Evolutionary conservation across 1,140 invertebrate species (phyloP), one percentile per base, ranked within the genome.

Genomic region (Drosophila aff.): DNA sequence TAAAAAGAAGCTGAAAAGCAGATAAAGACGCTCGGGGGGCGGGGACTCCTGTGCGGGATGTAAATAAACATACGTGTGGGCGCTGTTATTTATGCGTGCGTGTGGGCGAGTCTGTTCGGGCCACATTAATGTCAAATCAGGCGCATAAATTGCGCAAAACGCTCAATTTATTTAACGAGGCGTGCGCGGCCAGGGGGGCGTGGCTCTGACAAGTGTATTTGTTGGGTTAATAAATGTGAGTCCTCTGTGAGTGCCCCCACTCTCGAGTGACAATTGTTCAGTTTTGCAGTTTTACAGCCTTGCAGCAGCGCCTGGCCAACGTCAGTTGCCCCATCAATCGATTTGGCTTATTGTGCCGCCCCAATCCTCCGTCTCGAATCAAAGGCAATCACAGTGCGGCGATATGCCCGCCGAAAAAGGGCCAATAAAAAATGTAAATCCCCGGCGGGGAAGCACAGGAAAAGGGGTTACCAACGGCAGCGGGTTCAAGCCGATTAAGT

Each of bases 101-200:
- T 66, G 59, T 43, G 38, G 41, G 41, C 18, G 80, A 62, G 66
- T 50, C 76, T 82, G 81, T 91, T 91, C 76, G 69, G 81, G 91
- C 57, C 78, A 82, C 91, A 92, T 92, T 92, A 92, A 92, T 81
- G 91, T 92, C 91, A 92, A 92, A 92, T 92, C 89, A 92, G 83
- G 49, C 86, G 91, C 91, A 92, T 92, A 92, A 92, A 92, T 92
- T 89, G 78, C 82, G 69, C 82, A 90, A 90, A 90, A 90, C 82
- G 85, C 82, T 90, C 85, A 82, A 90, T 90, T 90, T 90, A 90
- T 90, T 90, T 58, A 90, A 90, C 79, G 85, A 90, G 72, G 76
- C 86, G 60, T 80, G 68, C 63, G 76, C 40, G 52, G 49, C 16
- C 18, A n/a, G 1, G 57, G 33, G 57, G 82, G 79, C 73, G 82